Base-by-base conservation (phyloP, 2,888 invertebrate species). In the Stegophylla sp. region DNA sequence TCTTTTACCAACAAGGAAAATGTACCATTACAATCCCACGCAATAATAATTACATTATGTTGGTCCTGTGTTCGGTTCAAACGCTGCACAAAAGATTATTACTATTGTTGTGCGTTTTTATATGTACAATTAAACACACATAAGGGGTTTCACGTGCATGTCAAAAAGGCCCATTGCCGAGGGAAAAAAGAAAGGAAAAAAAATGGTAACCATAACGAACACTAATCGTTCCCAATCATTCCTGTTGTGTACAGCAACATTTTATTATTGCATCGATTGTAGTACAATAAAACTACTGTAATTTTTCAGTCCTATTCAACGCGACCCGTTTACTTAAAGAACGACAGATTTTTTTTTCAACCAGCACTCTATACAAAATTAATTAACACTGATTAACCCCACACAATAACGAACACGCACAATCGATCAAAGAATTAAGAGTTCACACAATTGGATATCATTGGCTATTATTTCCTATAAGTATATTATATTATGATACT, bases 271-370 rank as follows among this genome's bases (percentile, higher is more conserved):
- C 26, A 34, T 45, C 73, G 73, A 74, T 74, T 61, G 61, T 20
- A 74, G 48, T 48, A 74, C 73, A 74, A 74, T 74, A 74, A 56
- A 74, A n/a, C 45, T 45, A 15, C 45, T 61, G 28, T 61, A 61
- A 73, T 20, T 10, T 12, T 13, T 51, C 20, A 20, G 5, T 53
- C 51, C 17, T 34, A 51, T 34, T 51, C 28, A 34, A 69, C 7
- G 51, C n/a, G 15, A 51, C 51, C 4, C 51, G 17, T 61, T 61
- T 34, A 28, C 28, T 61, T 28, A 1, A 61, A 51, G 61, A 26
- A 61, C 28, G 9, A 51, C 7, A 28, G 5, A 17, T 17, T n/a
- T 56, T 56, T 41, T 56, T 56, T 72, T 1, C 9, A 26, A 43
- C 72, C 56, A 53, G 56, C 72, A 72, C 69, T 69, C 69, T 4